These are phyloP conservation scores for Chelonia mydas DNA, from an alignment of 2,797 vertebrate species.

Conservation along the genomic window DNA sequence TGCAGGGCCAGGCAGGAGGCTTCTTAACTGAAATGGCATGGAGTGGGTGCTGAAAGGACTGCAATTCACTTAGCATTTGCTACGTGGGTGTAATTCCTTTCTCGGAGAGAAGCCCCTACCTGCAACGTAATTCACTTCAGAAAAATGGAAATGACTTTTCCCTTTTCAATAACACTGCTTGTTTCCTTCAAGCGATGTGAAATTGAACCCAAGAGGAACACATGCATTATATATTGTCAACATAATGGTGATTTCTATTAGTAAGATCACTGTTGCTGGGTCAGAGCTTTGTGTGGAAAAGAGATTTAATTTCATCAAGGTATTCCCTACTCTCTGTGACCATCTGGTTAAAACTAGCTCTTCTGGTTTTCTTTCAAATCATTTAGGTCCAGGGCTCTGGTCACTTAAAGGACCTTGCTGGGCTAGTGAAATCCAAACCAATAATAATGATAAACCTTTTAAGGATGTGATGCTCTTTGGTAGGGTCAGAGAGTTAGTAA, in stretches of 20 bases:
- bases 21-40: conserved; percentile 44
- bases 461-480: not conserved
- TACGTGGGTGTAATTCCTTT: conserved; percentile 68
- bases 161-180: conserved; percentile 32
- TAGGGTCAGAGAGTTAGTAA: not conserved
- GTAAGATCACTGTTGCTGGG: conserved; percentile 29
- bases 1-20: conserved; percentile 38
- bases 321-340: conserved; percentile 40
- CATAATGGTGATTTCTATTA: conserved; percentile 9
- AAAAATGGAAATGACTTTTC: conserved; percentile 53
- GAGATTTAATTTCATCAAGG: conserved; percentile 53
- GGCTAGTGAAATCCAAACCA: not conserved
- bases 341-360: conserved; percentile 65
- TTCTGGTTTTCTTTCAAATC: conserved; percentile 38
- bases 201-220: conserved; percentile 14
- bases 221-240: not conserved
- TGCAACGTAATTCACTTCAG: conserved; percentile 53
- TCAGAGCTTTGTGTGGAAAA: conserved; percentile 54
- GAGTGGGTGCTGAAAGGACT: conserved; percentile 21
- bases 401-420: conserved; percentile 4
- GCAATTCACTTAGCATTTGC: conserved; percentile 45
- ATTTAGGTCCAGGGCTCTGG: accelerated
- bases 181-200: conserved; percentile 27
- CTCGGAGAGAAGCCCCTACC: conserved; percentile 64
- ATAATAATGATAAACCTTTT: conserved; percentile 22